These are phyloP conservation scores for Jaculus jaculus DNA, from an alignment of 2,113 vertebrate genomes.

Conservation along the genomic window DNA sequence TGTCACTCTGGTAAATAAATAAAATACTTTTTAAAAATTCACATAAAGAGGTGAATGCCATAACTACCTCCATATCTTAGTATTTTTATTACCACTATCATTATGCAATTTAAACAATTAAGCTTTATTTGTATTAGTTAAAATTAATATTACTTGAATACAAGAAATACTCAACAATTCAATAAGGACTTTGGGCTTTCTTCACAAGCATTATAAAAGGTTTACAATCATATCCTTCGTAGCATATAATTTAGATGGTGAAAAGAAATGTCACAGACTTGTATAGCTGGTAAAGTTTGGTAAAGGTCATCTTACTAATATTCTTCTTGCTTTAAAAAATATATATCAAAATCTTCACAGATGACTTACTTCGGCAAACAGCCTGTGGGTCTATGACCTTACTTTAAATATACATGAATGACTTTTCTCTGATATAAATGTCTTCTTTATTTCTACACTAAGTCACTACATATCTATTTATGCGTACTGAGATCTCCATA, in stretches of 20 bases:
- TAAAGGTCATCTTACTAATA: slow-evolving; percentile 34
- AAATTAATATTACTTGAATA: neutral
- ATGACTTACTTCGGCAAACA: slow-evolving; percentile 6
- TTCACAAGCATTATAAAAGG: neutral
- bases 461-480: neutral
- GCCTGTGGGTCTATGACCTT: neutral
- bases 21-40: neutral
- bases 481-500: neutral
- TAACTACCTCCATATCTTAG: neutral
- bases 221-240: neutral
- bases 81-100: neutral
- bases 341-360: slow-evolving; percentile 4
- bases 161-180: neutral
- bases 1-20: no score
- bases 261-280: slow-evolving; percentile 42
- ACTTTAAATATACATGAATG: neutral
- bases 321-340: slow-evolving; percentile 46
- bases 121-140: neutral
- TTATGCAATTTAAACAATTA: neutral
- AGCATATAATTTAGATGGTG: neutral
- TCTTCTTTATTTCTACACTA: neutral
- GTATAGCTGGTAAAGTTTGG: neutral
- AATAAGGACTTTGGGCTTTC: neutral
- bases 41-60: neutral
- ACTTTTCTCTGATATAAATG: neutral